These are phyloP conservation scores for Phymastichus coffea DNA, from an alignment of 1,140 invertebrate species.

Conservation along the genomic window DNA sequence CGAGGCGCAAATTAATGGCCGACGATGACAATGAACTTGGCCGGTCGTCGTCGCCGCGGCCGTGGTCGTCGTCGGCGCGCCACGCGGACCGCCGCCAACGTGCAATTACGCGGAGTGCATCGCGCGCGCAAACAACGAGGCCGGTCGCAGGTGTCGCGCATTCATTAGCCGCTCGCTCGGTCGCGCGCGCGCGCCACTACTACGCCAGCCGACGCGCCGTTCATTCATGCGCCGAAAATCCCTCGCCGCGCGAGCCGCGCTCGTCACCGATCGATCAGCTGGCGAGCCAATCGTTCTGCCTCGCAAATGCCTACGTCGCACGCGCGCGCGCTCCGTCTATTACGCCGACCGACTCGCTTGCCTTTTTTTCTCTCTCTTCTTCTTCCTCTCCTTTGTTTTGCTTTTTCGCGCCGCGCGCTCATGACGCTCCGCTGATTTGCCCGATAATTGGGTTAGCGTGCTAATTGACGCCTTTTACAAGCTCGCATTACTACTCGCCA, in stretches of 20 bases:
- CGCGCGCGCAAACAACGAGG: too few species aligned
- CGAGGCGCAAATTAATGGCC: too few species aligned
- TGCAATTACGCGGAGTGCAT: too few species aligned
- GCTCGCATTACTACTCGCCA: neutral
- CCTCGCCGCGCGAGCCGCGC: too few species aligned
- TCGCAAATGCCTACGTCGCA: neutral
- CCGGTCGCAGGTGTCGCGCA: too few species aligned
- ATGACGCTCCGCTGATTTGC: neutral
- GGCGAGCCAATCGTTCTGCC: neutral
- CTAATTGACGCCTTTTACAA: neutral
- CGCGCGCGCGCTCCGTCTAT: neutral
- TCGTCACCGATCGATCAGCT: neutral
- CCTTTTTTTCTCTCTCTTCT: neutral
- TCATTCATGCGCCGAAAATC: too few species aligned
- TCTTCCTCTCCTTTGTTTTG: neutral
- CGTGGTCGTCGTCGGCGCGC: too few species aligned
- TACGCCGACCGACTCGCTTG: neutral
- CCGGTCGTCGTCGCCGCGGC: too few species aligned
- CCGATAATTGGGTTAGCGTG: neutral
- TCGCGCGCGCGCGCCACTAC: constrained; percentile 15
- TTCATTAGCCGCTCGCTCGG: neutral
- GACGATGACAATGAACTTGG: too few species aligned
- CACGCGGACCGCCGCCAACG: too few species aligned
- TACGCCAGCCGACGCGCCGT: constrained; percentile 2
- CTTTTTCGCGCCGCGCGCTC: neutral